A percentile compares a stretch with the other conserved stretches of the same genome.
Evolutionary conservation across 2,797 vertebrate species (phyloP).

Genomic region (Silurus aristotelis): DNA sequence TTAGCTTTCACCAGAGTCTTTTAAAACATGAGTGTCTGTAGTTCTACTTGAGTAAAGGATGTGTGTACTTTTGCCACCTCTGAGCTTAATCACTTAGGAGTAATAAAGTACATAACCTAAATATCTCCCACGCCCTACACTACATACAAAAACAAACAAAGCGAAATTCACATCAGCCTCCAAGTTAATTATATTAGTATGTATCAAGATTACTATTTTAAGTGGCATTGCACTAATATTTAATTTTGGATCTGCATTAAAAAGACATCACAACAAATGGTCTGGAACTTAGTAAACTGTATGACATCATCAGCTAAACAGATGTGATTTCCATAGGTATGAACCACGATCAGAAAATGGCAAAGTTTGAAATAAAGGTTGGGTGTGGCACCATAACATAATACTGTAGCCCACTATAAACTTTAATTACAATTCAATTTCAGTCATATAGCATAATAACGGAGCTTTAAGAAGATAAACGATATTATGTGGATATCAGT

Average conservation of each 20-base stretch:
- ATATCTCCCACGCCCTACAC: background rate
- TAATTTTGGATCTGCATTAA: background rate
- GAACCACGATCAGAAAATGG: background rate
- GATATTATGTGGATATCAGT: constrained; percentile 20
- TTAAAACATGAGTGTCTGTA: too few relatives aligned
- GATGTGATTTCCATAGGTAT: constrained; percentile 29
- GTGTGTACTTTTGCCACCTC: too few relatives aligned
- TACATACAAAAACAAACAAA: background rate
- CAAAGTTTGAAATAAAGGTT: background rate
- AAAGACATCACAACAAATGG: constrained; percentile 13
- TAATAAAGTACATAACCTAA: constrained; percentile 28
- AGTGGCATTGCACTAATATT: background rate
- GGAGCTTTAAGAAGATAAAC: background rate
- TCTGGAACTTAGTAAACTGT: background rate
- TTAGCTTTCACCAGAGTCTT: too few relatives aligned
- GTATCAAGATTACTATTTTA: background rate
- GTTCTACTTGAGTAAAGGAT: too few relatives aligned
- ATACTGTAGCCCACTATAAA: background rate
- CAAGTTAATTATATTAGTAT: background rate
- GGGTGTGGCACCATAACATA: background rate
- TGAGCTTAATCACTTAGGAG: background rate
- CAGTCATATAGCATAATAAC: background rate
- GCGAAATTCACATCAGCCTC: background rate
- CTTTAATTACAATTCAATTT: background rate
- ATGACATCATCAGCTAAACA: constrained; percentile 25